phyloP scores from a whole-genome alignment of 2,113 vertebrate genomes.

The Albula glossodonta region DNA sequence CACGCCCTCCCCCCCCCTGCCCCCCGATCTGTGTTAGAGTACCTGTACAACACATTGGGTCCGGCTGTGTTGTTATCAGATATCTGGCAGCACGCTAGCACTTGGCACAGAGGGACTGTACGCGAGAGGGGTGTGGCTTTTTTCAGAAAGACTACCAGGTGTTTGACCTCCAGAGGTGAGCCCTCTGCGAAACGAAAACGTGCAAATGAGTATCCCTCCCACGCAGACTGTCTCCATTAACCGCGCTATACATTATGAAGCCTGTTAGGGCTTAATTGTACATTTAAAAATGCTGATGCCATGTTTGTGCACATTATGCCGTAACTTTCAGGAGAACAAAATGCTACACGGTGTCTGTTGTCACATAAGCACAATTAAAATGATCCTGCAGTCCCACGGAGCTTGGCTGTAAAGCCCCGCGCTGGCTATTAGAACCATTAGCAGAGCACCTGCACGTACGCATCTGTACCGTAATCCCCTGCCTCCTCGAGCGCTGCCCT shows the following conservation, averaged over 20 bases:
- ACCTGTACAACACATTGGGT: not conserved
- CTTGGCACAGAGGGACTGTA: not conserved
- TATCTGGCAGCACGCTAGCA: not conserved
- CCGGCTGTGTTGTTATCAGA: not conserved
- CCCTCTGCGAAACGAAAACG: not conserved
- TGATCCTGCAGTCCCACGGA: not conserved
- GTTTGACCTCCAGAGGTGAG: slow-evolving; percentile 10
- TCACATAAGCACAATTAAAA: not conserved
- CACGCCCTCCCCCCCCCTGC: too few species aligned
- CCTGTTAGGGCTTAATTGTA: not conserved
- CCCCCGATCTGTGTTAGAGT: not conserved
- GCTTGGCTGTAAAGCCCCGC: not conserved
- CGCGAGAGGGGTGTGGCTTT: not conserved
- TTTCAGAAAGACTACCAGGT: not conserved
- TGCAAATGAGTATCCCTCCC: not conserved
- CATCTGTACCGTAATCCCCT: not conserved
- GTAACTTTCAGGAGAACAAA: not conserved
- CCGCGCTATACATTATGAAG: not conserved
- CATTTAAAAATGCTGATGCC: not conserved
- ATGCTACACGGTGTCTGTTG: not conserved
- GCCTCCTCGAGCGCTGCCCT: not conserved
- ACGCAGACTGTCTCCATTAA: not conserved
- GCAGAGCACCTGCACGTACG: not conserved
- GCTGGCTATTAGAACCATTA: not conserved
- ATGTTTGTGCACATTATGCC: not conserved